Evolutionary conservation across 2,888 invertebrate genomes (phyloP).

Genomic region (Anorthoa munda): DNA sequence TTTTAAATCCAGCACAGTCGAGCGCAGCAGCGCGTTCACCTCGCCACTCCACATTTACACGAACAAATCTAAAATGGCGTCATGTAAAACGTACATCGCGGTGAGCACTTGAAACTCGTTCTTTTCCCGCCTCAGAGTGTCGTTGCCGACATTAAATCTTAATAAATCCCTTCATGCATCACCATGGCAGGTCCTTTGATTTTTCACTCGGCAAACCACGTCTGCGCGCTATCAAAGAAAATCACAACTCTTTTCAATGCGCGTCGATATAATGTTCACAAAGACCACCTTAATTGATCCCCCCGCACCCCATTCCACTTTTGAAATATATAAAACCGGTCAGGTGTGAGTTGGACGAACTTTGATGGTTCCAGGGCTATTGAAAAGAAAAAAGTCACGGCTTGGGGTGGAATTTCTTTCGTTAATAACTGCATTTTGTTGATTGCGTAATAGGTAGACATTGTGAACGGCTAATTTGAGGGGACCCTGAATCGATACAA

Average conservation of each 20-base stretch:
- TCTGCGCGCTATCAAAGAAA: conserved; percentile 89
- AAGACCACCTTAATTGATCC: conserved; percentile 88
- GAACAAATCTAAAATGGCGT: conserved; percentile 88
- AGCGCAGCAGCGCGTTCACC: conserved; percentile 66
- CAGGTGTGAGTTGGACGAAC: conserved; percentile 68
- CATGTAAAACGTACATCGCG: conserved; percentile 88
- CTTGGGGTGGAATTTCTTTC: conserved; percentile 38
- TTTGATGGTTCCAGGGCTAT: conserved; percentile 64
- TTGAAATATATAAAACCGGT: conserved; percentile 77
- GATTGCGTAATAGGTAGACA: conserved; percentile 15
- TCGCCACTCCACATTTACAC: conserved; percentile 79
- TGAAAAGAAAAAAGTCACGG: conserved; percentile 56
- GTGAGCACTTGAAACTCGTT: conserved; percentile 87
- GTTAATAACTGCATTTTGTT: conserved; percentile 46
- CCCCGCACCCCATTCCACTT: conserved; percentile 78
- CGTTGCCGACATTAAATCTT: conserved; percentile 91
- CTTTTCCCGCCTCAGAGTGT: conserved; percentile 90
- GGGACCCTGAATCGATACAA: not conserved
- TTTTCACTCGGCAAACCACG: conserved; percentile 90
- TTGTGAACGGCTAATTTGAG: conserved; percentile 16
- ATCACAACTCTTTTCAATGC: conserved; percentile 91
- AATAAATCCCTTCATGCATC: conserved; percentile 90
- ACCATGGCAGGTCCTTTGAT: conserved; percentile 87
- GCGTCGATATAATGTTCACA: conserved; percentile 89
- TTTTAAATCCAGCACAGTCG: conserved; percentile 59